These are phyloP conservation scores for Amphibalanus amphitrite DNA, from an alignment of 1,140 invertebrate species.

Conservation along the genomic window DNA sequence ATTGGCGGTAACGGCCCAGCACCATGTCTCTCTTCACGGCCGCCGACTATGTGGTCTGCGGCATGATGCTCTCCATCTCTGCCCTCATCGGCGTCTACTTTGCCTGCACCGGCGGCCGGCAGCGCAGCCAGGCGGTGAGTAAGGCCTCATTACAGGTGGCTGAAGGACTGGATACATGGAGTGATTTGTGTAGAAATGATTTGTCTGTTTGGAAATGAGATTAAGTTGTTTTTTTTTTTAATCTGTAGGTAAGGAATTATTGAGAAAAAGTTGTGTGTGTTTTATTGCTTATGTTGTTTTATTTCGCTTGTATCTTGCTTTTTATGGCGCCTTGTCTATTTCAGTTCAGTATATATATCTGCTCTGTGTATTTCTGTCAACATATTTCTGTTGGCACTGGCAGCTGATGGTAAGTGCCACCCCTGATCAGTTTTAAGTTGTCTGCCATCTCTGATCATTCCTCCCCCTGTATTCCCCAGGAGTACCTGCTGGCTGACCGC, in stretches of 20 bases:
- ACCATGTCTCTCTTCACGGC: slow-evolving; percentile 22
- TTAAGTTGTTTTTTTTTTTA: neutral
- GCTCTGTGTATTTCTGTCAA: too few relatives aligned
- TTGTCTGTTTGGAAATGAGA: slow-evolving; percentile 1
- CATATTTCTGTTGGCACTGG: too few relatives aligned
- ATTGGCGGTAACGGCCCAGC: too few relatives aligned
- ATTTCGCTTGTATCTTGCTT: too few relatives aligned
- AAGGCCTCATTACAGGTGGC: neutral
- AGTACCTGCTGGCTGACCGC: slow-evolving; percentile 61
- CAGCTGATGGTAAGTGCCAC: too few relatives aligned
- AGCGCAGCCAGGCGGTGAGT: slow-evolving; percentile 58
- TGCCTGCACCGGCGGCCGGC: slow-evolving; percentile 64
- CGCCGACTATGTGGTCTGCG: slow-evolving; percentile 46
- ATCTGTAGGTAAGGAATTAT: slow-evolving; percentile 3
- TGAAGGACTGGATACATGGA: slow-evolving; percentile 1
- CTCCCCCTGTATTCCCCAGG: too few relatives aligned
- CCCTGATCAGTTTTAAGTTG: too few relatives aligned
- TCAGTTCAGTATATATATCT: too few relatives aligned
- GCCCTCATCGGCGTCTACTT: slow-evolving; percentile 60
- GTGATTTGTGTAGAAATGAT: neutral
- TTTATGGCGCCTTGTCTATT: too few relatives aligned
- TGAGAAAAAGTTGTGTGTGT: neutral
- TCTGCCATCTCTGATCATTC: too few relatives aligned
- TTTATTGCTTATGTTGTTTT: neutral
- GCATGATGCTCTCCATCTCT: slow-evolving; percentile 39